A percentile compares a stretch with the other conserved stretches of the same genome.
phyloP scores from a whole-genome alignment of 2,888 invertebrate species.

The Heliconius aoede region DNA sequence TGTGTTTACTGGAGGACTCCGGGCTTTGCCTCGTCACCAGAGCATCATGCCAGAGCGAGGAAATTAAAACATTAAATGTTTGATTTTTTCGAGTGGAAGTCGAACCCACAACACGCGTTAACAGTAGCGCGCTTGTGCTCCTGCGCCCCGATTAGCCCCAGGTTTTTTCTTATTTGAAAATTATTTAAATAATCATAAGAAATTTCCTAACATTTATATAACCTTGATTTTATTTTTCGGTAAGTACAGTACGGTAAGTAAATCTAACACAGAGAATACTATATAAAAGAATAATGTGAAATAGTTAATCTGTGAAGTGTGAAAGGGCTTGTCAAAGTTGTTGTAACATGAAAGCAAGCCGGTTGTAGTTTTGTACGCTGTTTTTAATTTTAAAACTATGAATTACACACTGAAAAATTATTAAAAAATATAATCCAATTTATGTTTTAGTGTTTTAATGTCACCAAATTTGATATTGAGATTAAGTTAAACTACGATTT shows the following conservation, averaged over 20 bases:
- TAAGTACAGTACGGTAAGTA: neutral
- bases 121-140: no score
- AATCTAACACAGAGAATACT: neutral
- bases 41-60: no score
- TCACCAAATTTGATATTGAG: neutral
- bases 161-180: neutral
- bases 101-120: no score
- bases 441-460: neutral
- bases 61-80: no score
- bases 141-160: no score
- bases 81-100: no score
- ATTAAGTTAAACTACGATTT: neutral
- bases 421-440: neutral
- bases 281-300: neutral
- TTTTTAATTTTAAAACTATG: constrained; percentile 13
- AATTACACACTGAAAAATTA: constrained; percentile 6
- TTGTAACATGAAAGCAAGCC: constrained; percentile 20
- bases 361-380: constrained; percentile 24
- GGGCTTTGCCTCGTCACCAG: no score
- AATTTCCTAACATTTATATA: neutral
- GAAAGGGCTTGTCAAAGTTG: constrained; percentile 17
- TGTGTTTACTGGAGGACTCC: no score
- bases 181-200: neutral
- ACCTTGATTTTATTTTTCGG: no score
- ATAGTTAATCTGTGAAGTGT: constrained; percentile 11